A percentile compares a stretch with the other conserved stretches of the same genome.
phyloP scores from a whole-genome alignment of 2,888 invertebrate genomes.

The Epicampocera succincta region DNA sequence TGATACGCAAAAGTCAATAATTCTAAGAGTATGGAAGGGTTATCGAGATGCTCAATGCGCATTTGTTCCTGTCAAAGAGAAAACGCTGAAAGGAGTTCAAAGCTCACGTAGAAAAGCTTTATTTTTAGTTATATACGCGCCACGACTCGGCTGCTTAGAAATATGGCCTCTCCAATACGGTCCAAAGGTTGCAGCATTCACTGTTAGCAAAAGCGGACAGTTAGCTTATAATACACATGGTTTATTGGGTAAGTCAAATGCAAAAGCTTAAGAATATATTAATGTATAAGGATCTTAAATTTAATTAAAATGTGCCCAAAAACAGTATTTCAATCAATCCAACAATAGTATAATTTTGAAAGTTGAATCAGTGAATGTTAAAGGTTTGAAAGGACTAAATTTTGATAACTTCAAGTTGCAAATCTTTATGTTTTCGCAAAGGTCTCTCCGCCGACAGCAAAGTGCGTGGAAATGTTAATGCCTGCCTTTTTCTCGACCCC shows the following conservation, averaged over 20 bases:
- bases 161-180: constrained; percentile 96
- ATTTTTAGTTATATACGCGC: constrained; percentile 96
- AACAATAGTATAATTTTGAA: too few species aligned
- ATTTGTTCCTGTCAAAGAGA: constrained; percentile 92
- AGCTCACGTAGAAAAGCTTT: constrained; percentile 83
- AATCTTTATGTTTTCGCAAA: neutral
- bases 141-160: constrained; percentile 95
- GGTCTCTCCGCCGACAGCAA: constrained; percentile 84
- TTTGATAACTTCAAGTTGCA: too few species aligned
- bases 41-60: constrained; percentile 97
- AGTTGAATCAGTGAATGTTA: too few species aligned
- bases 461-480: constrained; percentile 85
- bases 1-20: constrained; percentile 90
- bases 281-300: too few species aligned
- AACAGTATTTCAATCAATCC: too few species aligned
- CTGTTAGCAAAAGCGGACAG: constrained; percentile 92
- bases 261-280: neutral
- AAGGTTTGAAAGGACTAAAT: too few species aligned
- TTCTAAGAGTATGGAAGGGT: constrained; percentile 95
- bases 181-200: constrained; percentile 94
- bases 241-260: constrained; percentile 84
- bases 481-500: constrained; percentile 90
- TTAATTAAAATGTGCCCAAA: too few species aligned
- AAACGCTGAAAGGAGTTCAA: constrained; percentile 78
- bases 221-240: constrained; percentile 91